These are phyloP conservation scores for Sylvia borin DNA, from an alignment of 2,797 vertebrate species.

Conservation along the genomic window DNA sequence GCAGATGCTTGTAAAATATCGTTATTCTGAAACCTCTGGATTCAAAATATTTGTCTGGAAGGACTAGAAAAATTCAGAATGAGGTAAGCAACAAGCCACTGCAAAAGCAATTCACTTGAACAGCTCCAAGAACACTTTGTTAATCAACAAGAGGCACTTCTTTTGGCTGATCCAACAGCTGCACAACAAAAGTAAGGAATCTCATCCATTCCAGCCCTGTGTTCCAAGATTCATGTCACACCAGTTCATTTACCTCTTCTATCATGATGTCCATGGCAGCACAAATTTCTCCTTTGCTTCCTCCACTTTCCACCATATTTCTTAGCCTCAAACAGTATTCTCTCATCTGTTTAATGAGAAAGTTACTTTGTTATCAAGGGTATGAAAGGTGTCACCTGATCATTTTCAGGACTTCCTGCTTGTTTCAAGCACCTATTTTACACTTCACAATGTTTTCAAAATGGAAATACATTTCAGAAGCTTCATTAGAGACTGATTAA, in stretches of 20 bases:
- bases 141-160: neutral
- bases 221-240: neutral
- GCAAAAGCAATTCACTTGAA: neutral
- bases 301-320: conserved; percentile 89
- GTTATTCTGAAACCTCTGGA: neutral
- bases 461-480: neutral
- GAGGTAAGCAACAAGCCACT: neutral
- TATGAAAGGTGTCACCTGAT: neutral
- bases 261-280: conserved; percentile 90
- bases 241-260: conserved; percentile 86
- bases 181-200: neutral
- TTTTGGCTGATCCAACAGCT: neutral
- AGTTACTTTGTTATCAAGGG: neutral
- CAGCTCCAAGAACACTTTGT: neutral
- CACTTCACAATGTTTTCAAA: neutral
- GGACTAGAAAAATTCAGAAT: neutral
- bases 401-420: neutral
- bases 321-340: conserved; percentile 94
- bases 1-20: neutral
- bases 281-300: conserved; percentile 84
- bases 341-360: conserved; percentile 83
- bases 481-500: rapidly evolving
- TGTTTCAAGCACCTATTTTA: neutral
- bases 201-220: neutral
- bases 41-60: neutral